Percentiles rank a stretch among this genome's conserved stretches.
Evolutionary conservation across 2,113 vertebrate genomes (phyloP).

Genomic region (Urocynchramus pylzowi): DNA sequence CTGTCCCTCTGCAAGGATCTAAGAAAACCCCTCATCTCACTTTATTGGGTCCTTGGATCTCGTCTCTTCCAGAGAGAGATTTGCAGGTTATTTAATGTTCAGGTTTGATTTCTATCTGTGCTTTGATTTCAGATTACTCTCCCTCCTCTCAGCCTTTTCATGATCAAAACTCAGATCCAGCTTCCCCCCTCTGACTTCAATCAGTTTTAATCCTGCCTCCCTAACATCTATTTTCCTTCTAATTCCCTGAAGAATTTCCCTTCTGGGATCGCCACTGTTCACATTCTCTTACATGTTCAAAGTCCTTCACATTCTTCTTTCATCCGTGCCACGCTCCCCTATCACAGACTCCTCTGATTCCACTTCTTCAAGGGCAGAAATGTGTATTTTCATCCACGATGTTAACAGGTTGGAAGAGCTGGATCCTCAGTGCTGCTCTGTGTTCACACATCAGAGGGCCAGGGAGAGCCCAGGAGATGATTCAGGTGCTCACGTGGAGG

Average conservation of each 20-base stretch:
- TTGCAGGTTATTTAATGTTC: constrained; percentile 32
- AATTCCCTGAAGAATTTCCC: constrained; percentile 44
- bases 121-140: constrained; percentile 61
- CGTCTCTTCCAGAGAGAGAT: not conserved
- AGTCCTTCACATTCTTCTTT: constrained; percentile 44
- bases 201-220: constrained; percentile 48
- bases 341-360: constrained; percentile 38
- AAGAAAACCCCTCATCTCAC: not conserved
- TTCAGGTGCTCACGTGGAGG: fast-evolving
- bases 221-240: constrained; percentile 50
- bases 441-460: not conserved
- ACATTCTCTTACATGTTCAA: constrained; percentile 60
- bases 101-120: constrained; percentile 23
- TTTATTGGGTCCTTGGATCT: not conserved
- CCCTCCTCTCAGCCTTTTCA: constrained; percentile 19
- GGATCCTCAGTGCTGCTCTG: not conserved
- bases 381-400: not conserved
- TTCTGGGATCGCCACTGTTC: constrained; percentile 27
- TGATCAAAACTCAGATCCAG: constrained; percentile 54
- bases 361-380: constrained; percentile 36
- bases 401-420: not conserved
- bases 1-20: not conserved
- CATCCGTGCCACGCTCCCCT: not conserved
- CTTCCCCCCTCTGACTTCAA: constrained; percentile 36
- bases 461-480: not conserved